Base-by-base conservation (phyloP, 1,140 invertebrate species). In the Trissolcus basalis region DNA sequence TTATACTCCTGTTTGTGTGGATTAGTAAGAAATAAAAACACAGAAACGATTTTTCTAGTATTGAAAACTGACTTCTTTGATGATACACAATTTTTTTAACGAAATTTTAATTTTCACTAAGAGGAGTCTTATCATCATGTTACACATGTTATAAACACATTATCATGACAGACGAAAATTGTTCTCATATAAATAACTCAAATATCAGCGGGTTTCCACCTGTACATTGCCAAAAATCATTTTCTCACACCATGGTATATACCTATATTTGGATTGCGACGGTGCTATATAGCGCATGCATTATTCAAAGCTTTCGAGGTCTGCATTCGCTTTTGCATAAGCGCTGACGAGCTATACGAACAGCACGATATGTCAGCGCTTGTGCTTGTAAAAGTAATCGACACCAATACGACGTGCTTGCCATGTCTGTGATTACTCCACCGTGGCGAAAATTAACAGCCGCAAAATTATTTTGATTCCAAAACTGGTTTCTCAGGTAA, bases 301-400 rank as follows among this genome's bases (percentile, higher is more conserved):
- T 79, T 79, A 79, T 79, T 79, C 77, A 79, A 72, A 71, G 39
- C 55, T 72, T 71, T 61, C 58, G 49, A 53, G 60, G 74, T 71
- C 68, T 67, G 55, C n/a, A 36, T 19, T 63, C 47, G 51, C 49
- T 61, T 77, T 79, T 76, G 77, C 77, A 79, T 79, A 79, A 79
- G 56, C 61, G 56, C 65, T 75, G 65, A 65, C 77, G 77, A 64
- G 53, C 51, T 13, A 32, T 63, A 55, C 56, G 56, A 45, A 59
- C 56, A 58, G 47, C 74, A 51, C 14, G 51, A 61, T 70, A 56
- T 39, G 43, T 60, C 65, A 13, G n/a, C 19, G 13, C 19, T 41
- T 15, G 10, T 41, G n/a, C 41, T 41, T 49, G 48, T 33, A 39
- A 44, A 68, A 15, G 56, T 49, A 54, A 60, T 69, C 56, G 65